A percentile compares a stretch with the other conserved stretches of the same genome.
phyloP scores from a whole-genome alignment of 2,888 invertebrate genomes.

The Chironomus tentans region DNA sequence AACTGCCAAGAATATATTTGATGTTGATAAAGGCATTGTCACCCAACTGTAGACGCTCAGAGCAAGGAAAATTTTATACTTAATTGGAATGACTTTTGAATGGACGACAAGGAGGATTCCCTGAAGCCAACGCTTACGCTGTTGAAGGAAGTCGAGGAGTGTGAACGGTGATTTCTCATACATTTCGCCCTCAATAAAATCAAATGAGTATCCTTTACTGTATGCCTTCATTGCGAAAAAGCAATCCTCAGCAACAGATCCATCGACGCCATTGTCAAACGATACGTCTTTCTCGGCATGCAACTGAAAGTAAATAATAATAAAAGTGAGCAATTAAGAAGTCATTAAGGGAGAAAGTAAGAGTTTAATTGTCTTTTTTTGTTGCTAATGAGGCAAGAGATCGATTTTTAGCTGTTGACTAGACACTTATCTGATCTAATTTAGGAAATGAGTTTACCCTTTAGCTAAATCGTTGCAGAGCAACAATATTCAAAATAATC shows the following conservation, averaged over 20 bases:
- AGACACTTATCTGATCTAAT: no score
- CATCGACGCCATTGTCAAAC: slow-evolving; percentile 93
- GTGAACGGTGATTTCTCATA: slow-evolving; percentile 97
- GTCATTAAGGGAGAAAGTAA: no score
- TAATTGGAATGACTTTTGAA: slow-evolving; percentile 69
- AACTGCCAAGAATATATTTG: slow-evolving; percentile 76
- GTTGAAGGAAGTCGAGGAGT: slow-evolving; percentile 89
- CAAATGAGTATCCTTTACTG: slow-evolving; percentile 81
- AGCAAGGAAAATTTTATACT: slow-evolving; percentile 70
- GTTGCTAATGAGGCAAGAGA: not conserved
- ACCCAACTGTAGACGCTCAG: slow-evolving; percentile 95
- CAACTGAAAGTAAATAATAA: slow-evolving; percentile 51
- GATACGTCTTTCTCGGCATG: slow-evolving; percentile 85
- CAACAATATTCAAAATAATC: no score
- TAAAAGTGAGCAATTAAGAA: not conserved
- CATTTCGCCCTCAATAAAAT: slow-evolving; percentile 97
- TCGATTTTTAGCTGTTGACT: no score
- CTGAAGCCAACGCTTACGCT: slow-evolving; percentile 92
- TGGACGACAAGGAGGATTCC: slow-evolving; percentile 84
- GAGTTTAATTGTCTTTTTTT: not conserved
- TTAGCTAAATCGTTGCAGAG: no score
- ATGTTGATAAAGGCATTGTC: slow-evolving; percentile 84
- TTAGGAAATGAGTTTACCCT: no score
- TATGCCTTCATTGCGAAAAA: slow-evolving; percentile 95
- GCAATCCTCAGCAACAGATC: slow-evolving; percentile 96